Evolutionary conservation across 2,888 invertebrate species (phyloP), one percentile per base, ranked within the genome.

Genomic region (Drosophila kokeensis): DNA sequence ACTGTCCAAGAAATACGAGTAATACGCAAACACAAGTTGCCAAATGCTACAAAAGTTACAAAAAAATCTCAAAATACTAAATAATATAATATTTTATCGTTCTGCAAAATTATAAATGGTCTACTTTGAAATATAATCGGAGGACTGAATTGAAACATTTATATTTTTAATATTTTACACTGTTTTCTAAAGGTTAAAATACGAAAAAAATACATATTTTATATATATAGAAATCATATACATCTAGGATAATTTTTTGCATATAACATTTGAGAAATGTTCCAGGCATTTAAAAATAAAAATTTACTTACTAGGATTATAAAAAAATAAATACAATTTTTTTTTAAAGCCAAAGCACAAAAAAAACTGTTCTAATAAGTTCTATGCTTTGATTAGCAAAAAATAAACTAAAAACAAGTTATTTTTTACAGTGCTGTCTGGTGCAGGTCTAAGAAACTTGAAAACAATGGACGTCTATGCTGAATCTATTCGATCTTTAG

Each of bases 21-120:
- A 69, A 66, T 66, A 54, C 53, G 52, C 59, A 79, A 72, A 63
- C 54, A 13, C 52, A 66, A 70, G 27, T 40, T 57, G 29, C 13
- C 55, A 57, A 76, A 73, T 42, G 13, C 60, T 71, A 76, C 73
- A 65, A 63, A 58, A 55, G 32, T 55, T 52, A 59, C 18, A 67
- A 30, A 55, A 15, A 24, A 48, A 57, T 29, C 34, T 38, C 11
- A 18, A 60, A 38, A 4, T 59, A 36, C 36, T 65, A 30, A 29
- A 55, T 15, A 58, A 38, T 21, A 18, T 10, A 27, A 13, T 36
- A 49, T 42, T 27, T n/a, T n/a, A 30, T 40, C 30, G 13, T 42
- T 21, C 18, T 42, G 24, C 24, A 48, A 54, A 27, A 55, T 29
- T 55, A 48, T 30, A n/a, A 45, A 24, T 45, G 24, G 1, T 45